phyloP scores from a whole-genome alignment of 2,888 invertebrate genomes.

The Aphrophora alni region DNA sequence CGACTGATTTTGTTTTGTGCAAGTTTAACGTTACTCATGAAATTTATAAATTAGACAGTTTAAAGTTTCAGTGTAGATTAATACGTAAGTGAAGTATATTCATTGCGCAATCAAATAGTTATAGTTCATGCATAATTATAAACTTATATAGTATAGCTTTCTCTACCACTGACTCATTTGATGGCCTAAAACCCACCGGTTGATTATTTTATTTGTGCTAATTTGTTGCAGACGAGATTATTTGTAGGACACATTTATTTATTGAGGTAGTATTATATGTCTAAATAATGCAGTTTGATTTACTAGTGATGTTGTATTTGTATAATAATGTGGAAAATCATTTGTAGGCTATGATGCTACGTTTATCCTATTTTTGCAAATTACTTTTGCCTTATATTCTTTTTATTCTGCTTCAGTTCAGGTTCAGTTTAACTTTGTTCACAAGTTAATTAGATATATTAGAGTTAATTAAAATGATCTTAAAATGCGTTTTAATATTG shows the following conservation, averaged over 20 bases:
- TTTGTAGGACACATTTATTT: neutral
- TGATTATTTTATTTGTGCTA: conserved; percentile 10
- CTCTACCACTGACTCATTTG: neutral
- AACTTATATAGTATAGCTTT: neutral
- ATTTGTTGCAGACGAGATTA: neutral
- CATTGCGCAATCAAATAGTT: neutral
- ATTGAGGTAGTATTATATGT: neutral
- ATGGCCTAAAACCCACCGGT: conserved; percentile 28
- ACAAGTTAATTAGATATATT: neutral
- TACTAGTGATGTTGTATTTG: neutral
- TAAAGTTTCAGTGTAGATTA: neutral
- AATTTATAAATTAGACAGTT: conserved; percentile 17
- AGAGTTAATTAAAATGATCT: neutral
- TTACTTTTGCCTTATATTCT: neutral
- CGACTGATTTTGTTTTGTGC: conserved; percentile 12
- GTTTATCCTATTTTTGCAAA: neutral
- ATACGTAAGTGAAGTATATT: neutral
- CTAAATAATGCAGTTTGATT: neutral
- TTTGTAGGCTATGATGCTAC: neutral
- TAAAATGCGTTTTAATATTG: neutral
- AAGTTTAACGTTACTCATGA: neutral
- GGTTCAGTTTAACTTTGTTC: neutral
- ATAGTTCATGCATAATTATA: neutral
- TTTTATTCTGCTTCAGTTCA: neutral
- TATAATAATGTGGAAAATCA: neutral